These are phyloP conservation scores for Phyllostomus hastatus DNA, from an alignment of 2,113 vertebrate genomes.

Conservation along the genomic window DNA sequence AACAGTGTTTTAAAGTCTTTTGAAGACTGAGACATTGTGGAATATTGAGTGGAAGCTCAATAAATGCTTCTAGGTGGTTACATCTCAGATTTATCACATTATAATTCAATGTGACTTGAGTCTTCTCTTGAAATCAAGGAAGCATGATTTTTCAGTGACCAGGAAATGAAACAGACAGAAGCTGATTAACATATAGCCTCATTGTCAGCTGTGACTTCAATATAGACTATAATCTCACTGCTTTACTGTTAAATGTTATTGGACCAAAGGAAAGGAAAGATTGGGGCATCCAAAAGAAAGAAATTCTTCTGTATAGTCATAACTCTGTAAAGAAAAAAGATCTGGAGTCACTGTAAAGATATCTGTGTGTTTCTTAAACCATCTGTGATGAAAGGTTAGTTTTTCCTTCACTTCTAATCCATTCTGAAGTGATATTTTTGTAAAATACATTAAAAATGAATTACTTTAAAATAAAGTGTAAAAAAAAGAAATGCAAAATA, in stretches of 20 bases:
- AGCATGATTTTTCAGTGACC: constrained; percentile 36
- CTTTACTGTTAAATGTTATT: background rate
- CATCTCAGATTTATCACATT: background rate
- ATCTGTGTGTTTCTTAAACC: background rate
- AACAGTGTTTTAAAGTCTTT: background rate
- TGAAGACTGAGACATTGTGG: background rate
- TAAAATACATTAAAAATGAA: background rate
- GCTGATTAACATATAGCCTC: background rate
- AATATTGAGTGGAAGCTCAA: background rate
- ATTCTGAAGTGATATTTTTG: background rate
- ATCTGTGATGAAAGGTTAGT: background rate
- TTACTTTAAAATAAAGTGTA: background rate
- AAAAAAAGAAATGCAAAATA: background rate
- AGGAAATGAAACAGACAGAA: constrained; percentile 14
- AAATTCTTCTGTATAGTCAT: background rate
- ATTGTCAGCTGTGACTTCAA: background rate
- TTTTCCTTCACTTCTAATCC: accelerated
- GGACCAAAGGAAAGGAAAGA: background rate
- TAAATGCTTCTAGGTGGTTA: constrained; percentile 4
- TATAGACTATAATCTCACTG: background rate
- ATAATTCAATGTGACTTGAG: background rate
- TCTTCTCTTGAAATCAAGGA: background rate
- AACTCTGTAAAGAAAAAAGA: background rate
- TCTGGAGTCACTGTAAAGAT: background rate
- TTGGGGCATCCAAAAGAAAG: background rate